A percentile compares a stretch with the other conserved stretches of the same genome.
phyloP scores from a whole-genome alignment of 2,888 invertebrate genomes.

The Caenorhabditis doughertyi region DNA sequence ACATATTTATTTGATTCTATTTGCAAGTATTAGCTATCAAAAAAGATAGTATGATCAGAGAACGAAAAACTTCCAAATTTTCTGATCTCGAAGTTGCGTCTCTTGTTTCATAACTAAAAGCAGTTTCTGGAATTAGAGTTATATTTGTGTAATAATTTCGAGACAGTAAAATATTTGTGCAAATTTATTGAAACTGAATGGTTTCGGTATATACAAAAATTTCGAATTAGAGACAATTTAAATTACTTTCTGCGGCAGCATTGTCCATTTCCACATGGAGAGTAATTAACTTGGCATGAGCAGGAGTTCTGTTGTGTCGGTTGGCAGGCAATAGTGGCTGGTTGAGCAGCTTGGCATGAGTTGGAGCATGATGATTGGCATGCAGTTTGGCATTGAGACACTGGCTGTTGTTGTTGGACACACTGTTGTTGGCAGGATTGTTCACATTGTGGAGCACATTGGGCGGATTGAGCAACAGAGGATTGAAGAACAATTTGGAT shows the following conservation, averaged over 20 bases:
- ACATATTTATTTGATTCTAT: too few relatives aligned
- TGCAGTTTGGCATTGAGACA: conserved; percentile 67
- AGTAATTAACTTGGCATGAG: conserved; percentile 69
- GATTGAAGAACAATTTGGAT: conserved; percentile 65
- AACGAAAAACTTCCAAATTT: too few relatives aligned
- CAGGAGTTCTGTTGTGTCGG: conserved; percentile 36
- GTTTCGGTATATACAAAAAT: conserved; percentile 61
- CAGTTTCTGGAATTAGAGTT: too few relatives aligned
- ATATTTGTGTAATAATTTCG: too few relatives aligned
- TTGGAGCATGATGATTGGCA: conserved; percentile 68
- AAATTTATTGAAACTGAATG: conserved; percentile 51
- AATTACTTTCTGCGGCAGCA: conserved; percentile 71
- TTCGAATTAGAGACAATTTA: conserved; percentile 7
- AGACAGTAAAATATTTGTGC: too few relatives aligned
- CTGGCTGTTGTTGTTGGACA: conserved; percentile 71
- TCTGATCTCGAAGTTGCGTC: too few relatives aligned
- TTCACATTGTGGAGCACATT: conserved; percentile 72
- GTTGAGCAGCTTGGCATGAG: conserved; percentile 68
- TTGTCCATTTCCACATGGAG: conserved; percentile 72
- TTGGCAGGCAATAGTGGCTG: conserved; percentile 65
- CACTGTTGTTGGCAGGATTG: conserved; percentile 71
- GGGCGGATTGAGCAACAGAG: conserved; percentile 68
- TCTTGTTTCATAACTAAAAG: too few relatives aligned
- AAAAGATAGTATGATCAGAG: too few relatives aligned
- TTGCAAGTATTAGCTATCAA: too few relatives aligned